Evolutionary conservation across 2,113 vertebrate genomes (phyloP), one percentile per base, ranked within the genome.

Genomic region (Notechis scutatus): DNA sequence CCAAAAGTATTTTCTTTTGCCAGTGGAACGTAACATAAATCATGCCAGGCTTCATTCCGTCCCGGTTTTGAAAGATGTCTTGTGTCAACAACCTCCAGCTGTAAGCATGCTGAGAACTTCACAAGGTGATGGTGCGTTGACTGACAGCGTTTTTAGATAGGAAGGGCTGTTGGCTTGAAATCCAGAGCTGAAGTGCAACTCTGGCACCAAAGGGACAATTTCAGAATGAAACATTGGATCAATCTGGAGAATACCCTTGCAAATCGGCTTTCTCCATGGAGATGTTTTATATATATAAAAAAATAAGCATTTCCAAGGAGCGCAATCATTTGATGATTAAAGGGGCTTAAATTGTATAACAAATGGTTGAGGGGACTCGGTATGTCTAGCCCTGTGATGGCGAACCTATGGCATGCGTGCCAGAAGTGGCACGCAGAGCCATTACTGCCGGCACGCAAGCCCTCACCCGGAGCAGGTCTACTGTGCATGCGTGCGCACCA

Each of bases 21-120:
- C 93, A 54, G 39, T 90, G 4, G 5, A 90, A 86, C 50, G 89
- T 89, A 69, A 87, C 89, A 92, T 94, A 92, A 90, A 47, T 90
- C 11, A 55, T 90, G 8, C 50, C 85, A 92, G 93, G 45, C 74
- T 3, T 0, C 0, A 0, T 95, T 50, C 39, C 42, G 2, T 10
- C 42, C 15, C n/a, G 18, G 92, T 24, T 94, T 91, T 64, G 93
- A 94, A 89, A 85, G 47, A 24, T 92, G 92, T 93, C 85, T 86
- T 61, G 69, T 86, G 21, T 85, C 91, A 69, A 47, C 91, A 50
- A 90, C 39, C 7, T 42, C 61, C 88, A 94, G 64, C 24, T 74
- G 45, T 29, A 90, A 74, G 85, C 24, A 29, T 64, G 39, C n/a
- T 20, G 10, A 89, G 61, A 93, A 93, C 15, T 57, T 88, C 26